Evolutionary conservation across 2,113 vertebrate species (phyloP), one percentile per base, ranked within the genome.

Genomic region (Prionailurus viverrinus): DNA sequence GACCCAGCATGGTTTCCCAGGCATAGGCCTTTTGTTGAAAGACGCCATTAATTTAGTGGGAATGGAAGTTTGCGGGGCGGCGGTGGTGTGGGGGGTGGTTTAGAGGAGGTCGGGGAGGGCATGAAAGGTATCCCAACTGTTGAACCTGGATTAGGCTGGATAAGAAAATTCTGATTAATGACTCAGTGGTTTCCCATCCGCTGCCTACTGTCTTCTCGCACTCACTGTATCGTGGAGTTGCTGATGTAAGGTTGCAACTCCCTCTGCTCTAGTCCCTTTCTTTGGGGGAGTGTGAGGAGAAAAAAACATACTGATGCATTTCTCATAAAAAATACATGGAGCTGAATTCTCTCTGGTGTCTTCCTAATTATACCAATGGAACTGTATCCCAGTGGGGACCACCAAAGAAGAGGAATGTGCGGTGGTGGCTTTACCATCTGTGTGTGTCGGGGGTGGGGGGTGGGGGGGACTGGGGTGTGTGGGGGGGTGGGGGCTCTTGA

Each of bases 281-380:
- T 97, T 69, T 89, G 48, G 53, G 76, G 89, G 41, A 82, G 4
- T 74, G 7, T 36, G 51, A 39, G 61, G 74, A 82, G 31, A 83
- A 68, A 78, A 93, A 83, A 41, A 71, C 90, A 53, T 41, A 78
- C 29, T 41, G 33, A 92, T 53, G 96, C 25, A 76, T 89, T 95
- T 91, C n/a, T 51, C 25, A 82, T 90, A 61, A 87, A 89, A 95
- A 93, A n/a, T 68, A 19, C 71, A 48, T 4, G 14, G 78, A 55
- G 23, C 41, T 71, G 69, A 68, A 51, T 61, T 91, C 15, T 93
- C 53, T 48, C 68, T 89, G 36, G 13, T 66, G 10, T 78, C n/a
- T 5, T 97, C 7, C 19, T 63, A 78, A 25, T 94, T 71, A 71
- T 33, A 18, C 48, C 74, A 41, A 2, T 48, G 39, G 65, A 25